Conservation (phyloP, 2,888 invertebrate species). For the Criorhina ranunculi region DNA sequence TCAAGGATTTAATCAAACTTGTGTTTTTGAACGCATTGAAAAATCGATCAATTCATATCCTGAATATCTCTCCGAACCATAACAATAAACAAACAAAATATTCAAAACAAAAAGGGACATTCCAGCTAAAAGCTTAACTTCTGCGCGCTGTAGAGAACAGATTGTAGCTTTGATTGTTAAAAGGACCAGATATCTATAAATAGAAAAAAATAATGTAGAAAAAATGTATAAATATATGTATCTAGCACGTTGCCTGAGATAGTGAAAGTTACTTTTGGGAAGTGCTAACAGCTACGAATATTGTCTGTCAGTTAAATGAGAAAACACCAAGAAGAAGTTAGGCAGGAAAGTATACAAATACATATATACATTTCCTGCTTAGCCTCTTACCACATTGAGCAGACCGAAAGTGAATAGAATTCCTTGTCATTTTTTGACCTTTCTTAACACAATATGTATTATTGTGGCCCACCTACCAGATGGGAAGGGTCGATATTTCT, state of each 20-base stretch:
- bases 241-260: constrained; percentile 60
- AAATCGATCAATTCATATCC: constrained; percentile 52
- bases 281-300: neutral
- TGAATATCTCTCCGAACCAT: constrained; percentile 52
- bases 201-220: too few species aligned
- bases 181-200: constrained; percentile 68
- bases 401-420: too few species aligned
- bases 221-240: constrained; percentile 36
- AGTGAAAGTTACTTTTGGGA: constrained; percentile 65
- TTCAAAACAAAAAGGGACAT: constrained; percentile 74
- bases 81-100: constrained; percentile 71
- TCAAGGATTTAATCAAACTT: neutral
- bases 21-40: constrained; percentile 13
- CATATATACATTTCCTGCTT: too few species aligned
- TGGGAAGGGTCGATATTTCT: constrained; percentile 14
- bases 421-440: constrained; percentile 65
- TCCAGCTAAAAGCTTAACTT: constrained; percentile 70
- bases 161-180: constrained; percentile 47
- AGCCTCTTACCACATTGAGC: too few species aligned
- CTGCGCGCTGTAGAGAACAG: constrained; percentile 61
- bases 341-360: too few species aligned
- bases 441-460: constrained; percentile 70
- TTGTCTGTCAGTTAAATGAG: constrained; percentile 10
- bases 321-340: constrained; percentile 7
- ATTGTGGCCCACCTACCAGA: constrained; percentile 63